Percentiles rank a stretch among this genome's conserved stretches.
These are phyloP conservation scores for Fistularia commersonii DNA, from an alignment of 2,797 vertebrate species.

Conservation along the genomic window DNA sequence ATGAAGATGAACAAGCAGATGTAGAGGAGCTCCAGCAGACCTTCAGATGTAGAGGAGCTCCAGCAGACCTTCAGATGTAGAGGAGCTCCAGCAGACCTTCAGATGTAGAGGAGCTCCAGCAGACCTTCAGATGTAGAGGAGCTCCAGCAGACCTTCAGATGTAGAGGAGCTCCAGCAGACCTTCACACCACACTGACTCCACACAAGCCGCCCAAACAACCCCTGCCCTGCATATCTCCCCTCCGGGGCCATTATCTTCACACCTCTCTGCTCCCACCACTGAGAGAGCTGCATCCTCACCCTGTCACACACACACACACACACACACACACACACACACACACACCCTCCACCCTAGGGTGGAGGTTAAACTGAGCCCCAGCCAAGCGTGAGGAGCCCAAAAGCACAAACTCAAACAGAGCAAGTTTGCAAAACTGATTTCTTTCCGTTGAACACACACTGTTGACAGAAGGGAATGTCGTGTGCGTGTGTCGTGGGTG, in stretches of 20 bases:
- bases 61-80: too few species aligned
- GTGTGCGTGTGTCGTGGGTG: neutral
- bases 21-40: too few species aligned
- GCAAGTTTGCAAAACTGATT: conserved; percentile 60
- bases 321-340: conserved; percentile 3
- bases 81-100: too few species aligned
- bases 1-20: too few species aligned
- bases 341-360: neutral
- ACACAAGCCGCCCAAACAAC: conserved; percentile 60
- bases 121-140: too few species aligned
- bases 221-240: conserved; percentile 68
- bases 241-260: conserved; percentile 74
- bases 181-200: conserved; percentile 69
- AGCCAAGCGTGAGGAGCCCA: conserved; percentile 55
- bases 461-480: conserved; percentile 30
- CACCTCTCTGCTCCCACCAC: conserved; percentile 61
- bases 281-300: conserved; percentile 42
- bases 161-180: conserved; percentile 58
- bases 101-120: too few species aligned
- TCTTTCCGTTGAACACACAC: conserved; percentile 45
- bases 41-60: too few species aligned
- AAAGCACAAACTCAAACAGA: conserved; percentile 68
- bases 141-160: too few species aligned
- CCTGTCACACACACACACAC: conserved; percentile 40
- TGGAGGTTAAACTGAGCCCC: conserved; percentile 53